Percentiles rank a stretch among this genome's conserved stretches.
phyloP scores from a whole-genome alignment of 2,113 vertebrate genomes.

The Plotosus lineatus region DNA sequence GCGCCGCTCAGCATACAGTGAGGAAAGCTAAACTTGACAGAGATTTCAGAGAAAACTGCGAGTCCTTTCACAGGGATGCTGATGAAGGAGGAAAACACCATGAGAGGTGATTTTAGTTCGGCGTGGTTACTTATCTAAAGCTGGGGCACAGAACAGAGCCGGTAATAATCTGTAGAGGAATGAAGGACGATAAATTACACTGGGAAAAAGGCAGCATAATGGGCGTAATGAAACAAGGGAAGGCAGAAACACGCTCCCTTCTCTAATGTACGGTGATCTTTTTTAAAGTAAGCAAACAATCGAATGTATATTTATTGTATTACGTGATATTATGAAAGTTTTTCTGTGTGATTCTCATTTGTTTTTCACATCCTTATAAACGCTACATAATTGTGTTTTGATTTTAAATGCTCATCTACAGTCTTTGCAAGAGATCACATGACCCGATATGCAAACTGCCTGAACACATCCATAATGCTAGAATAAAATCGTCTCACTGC shows the following conservation, averaged over 20 bases:
- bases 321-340: no score
- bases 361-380: background rate
- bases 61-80: constrained; percentile 15
- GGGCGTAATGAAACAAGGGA: no score
- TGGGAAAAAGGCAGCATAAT: no score
- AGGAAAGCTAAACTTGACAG: constrained; percentile 48
- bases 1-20: constrained; percentile 25
- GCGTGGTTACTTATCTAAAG: constrained; percentile 19
- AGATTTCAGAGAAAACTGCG: constrained; percentile 44
- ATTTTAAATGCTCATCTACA: background rate
- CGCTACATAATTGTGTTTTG: background rate
- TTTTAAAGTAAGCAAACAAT: no score
- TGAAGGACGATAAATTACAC: no score
- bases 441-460: background rate
- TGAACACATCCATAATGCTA: background rate
- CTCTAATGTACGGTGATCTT: no score
- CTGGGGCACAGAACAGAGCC: constrained; percentile 20
- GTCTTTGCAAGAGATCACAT: background rate
- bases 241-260: no score
- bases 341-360: background rate
- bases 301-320: no score
- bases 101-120: constrained; percentile 36
- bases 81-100: background rate
- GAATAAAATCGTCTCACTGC: background rate
- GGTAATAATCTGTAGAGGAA: no score